Base-by-base conservation (phyloP, 2,797 vertebrate species). In the Valencia hispanica region DNA sequence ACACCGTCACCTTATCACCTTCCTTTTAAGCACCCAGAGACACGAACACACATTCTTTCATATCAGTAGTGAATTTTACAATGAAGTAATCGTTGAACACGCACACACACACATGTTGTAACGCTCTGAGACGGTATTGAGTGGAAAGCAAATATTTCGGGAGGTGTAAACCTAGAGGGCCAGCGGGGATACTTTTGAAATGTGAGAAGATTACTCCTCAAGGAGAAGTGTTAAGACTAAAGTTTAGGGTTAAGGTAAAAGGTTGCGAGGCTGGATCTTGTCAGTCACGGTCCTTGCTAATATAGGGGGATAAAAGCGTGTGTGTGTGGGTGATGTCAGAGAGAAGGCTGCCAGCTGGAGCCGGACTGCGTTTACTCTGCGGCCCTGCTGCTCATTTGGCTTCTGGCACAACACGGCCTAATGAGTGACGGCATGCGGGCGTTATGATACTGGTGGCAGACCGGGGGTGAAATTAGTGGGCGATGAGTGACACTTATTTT, bases 401-500 rank as follows among this genome's bases (percentile, higher is more conserved):
- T 76, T 79, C 74, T 88, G 89, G 83, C 83, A 85, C 72, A 57
- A 69, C 77, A 70, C 78, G 9, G 4, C 2, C 30, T 72, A 77
- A 30, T 72, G 59, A 77, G 77, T 79, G 82, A 82, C 61, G 45
- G 76, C 63, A 55, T 72, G 17, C 0, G 48, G 30, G 78, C 74
- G 84, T 78, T 39, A 41, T 85, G 80, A 74, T 85, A 59, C 68
- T 30, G 78, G 59, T 55, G 85, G 84, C 83, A 80, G 77, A 53
- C 79, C 57, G 78, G 43, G 27, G 75, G 82, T 77, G 81, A 83
- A 83, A 88, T 92, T 75, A 86, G 74, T 79, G 77, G 74, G 82
- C 84, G 89, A 88, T 87, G 84, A 93, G 78, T 89, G 88, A 86
- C 88, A 87, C 87, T 90, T 80, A 88, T 87, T 89, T 75, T 76